Evolutionary conservation across 2,888 invertebrate species (phyloP), one percentile per base, ranked within the genome.

Genomic region (Lacanobia oleracea): DNA sequence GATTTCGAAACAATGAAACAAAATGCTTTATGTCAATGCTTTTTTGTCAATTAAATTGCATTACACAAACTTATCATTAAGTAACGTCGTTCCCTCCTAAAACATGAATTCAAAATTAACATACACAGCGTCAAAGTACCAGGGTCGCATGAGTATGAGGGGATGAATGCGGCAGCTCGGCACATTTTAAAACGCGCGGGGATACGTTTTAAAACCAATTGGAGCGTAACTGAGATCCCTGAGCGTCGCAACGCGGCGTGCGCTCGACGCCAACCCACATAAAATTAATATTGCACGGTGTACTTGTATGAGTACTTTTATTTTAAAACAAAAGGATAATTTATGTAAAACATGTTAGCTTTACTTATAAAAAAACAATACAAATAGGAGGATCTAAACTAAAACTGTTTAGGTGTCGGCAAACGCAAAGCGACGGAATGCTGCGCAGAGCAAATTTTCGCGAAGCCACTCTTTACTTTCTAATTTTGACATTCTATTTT

Each of bases 121-220:
- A 57, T 67, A 71, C 23, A 56, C 51, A 51, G 27, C 54, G 48
- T 48, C 51, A 43, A 72, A 75, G 72, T 78, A 85, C 82, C 59
- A 86, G 77, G 80, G 69, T 51, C 43, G 48, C 71, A 85, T 69
- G 21, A 61, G 45, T 64, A 37, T 56, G 57, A 69, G 61, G 75
- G 61, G 59, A 67, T 72, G 67, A 75, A 79, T 64, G 71, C 74
- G 71, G 70, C 57, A 61, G 71, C 72, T 67, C 62, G 59, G 68
- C 54, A 66, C 61, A 69, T 85, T 78, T 86, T 83, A 76, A 72
- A 67, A 45, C 75, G 77, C 76, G 73, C 69, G 50, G 77, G 77
- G 76, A 79, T 79, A 75, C 73, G 68, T 85, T 87, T 85, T 78
- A 66, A 83, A 83, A 78, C 70, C 82, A 83, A 86, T 82, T 85